phyloP scores from a whole-genome alignment of 2,797 vertebrate genomes.

The Falco concolor region DNA sequence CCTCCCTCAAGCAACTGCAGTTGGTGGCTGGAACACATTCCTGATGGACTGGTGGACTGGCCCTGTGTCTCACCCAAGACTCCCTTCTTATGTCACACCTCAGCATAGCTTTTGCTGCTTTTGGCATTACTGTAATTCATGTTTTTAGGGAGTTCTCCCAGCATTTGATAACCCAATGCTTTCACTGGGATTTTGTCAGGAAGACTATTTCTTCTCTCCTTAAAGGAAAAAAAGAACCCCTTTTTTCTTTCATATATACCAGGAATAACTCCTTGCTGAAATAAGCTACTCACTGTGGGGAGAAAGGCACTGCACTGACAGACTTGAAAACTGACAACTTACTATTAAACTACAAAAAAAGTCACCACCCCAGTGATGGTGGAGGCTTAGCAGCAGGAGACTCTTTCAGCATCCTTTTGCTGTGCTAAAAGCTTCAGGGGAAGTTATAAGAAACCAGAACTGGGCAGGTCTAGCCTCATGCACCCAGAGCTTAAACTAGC shows the following conservation, averaged over 20 bases:
- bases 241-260: neutral
- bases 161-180: neutral
- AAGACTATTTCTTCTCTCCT: neutral
- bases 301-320: neutral
- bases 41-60: neutral
- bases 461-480: neutral
- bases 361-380: neutral
- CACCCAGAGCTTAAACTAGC: neutral
- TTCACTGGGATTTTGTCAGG: neutral
- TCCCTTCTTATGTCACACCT: neutral
- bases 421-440: neutral
- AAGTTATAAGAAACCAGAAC: neutral
- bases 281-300: neutral
- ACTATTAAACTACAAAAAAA: neutral
- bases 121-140: neutral
- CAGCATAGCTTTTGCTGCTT: neutral
- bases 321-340: neutral
- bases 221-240: neutral
- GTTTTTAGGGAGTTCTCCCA: neutral
- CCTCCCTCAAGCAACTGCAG: neutral
- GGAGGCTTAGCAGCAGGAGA: neutral
- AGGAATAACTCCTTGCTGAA: neutral
- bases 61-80: rapidly evolving
- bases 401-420: neutral
- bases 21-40: neutral